These are phyloP conservation scores for Parnassius glacialis DNA, from an alignment of 2,888 invertebrate genomes.

Conservation along the genomic window DNA sequence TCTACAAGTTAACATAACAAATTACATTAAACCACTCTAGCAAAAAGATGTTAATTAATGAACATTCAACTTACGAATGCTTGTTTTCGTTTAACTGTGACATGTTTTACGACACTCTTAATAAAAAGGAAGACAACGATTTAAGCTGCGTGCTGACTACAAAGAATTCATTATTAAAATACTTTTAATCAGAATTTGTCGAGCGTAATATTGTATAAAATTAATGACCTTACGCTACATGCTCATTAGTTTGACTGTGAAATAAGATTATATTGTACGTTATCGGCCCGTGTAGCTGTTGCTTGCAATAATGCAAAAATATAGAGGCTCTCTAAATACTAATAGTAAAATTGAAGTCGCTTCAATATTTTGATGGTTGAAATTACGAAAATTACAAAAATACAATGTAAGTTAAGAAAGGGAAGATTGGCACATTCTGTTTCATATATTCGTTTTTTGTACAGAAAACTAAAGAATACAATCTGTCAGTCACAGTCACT, in stretches of 20 bases:
- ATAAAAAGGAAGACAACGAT: constrained; percentile 26
- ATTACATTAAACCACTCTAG: background rate
- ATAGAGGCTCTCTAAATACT: too few species aligned
- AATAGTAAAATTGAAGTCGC: too few species aligned
- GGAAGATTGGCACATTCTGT: too few species aligned
- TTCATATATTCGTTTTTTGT: too few species aligned
- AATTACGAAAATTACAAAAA: too few species aligned
- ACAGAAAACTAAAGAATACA: too few species aligned
- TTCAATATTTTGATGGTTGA: too few species aligned
- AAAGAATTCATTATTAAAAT: constrained; percentile 25
- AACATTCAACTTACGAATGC: constrained; percentile 18
- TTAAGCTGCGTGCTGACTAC: constrained; percentile 24
- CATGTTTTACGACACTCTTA: constrained; percentile 27
- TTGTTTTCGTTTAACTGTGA: constrained; percentile 24
- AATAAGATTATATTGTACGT: too few species aligned
- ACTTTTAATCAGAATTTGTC: constrained; percentile 15
- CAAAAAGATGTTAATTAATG: constrained; percentile 20
- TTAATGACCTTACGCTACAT: background rate
- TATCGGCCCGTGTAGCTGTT: too few species aligned
- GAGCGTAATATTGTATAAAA: constrained; percentile 2
- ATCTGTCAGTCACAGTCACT: too few species aligned
- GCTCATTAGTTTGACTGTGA: background rate
- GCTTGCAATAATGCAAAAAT: too few species aligned
- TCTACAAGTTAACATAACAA: background rate
- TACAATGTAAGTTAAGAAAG: too few species aligned